Evolutionary conservation across 2,113 vertebrate species (phyloP).

Genomic region (Macquaria ambigua): DNA sequence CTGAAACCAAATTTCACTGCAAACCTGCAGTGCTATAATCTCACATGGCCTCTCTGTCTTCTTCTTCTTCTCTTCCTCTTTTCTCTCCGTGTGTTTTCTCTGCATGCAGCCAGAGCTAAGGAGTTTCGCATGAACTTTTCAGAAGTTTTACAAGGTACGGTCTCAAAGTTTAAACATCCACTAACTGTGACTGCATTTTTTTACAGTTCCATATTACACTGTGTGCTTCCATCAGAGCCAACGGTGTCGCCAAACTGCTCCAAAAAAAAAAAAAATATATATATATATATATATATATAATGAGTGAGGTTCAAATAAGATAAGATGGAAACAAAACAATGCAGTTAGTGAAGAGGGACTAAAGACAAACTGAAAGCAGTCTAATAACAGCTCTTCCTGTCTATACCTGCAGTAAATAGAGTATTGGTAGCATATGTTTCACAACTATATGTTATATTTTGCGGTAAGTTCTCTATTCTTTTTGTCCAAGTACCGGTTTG

Average conservation of each 20-base stretch:
- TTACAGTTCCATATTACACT: background rate
- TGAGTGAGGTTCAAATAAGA: background rate
- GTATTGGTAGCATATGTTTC: background rate
- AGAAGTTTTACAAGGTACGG: conserved; percentile 95
- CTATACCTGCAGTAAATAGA: background rate
- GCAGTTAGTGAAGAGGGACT: background rate
- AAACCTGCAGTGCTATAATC: background rate
- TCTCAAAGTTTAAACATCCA: background rate
- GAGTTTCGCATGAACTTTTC: conserved; percentile 96
- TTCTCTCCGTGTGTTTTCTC: conserved; percentile 65
- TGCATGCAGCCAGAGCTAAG: conserved; percentile 94
- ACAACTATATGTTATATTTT: background rate
- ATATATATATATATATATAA: too few species aligned
- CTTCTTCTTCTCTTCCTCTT: background rate
- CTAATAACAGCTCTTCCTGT: background rate
- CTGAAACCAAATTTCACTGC: background rate
- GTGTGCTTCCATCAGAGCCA: background rate
- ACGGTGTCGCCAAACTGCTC: background rate
- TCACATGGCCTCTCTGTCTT: conserved; percentile 1
- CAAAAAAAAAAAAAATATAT: too few species aligned
- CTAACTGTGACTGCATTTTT: background rate
- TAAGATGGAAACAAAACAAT: background rate
- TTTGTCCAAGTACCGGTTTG: background rate
- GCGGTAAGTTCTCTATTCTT: background rate
- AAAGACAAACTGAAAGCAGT: background rate